Base-by-base conservation (phyloP, 2,113 vertebrate species). In the Enhydra lutris region DNA sequence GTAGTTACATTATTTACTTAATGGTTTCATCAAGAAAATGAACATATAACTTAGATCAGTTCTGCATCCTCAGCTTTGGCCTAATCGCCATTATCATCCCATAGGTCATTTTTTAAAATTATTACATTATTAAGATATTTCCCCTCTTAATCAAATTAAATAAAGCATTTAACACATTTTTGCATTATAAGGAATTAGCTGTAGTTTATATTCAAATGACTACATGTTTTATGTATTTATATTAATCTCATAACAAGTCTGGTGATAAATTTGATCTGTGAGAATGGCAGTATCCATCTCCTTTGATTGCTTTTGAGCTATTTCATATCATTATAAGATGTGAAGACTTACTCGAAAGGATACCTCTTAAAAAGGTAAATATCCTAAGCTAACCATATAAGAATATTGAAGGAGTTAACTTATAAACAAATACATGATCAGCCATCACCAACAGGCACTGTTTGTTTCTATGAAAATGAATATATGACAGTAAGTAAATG, bases 391-490 rank as follows among this genome's bases (percentile, higher is more conserved):
- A 85, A 78, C 0, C 21, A 88, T 96, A n/a, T 74, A 29, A 95
- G 61, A 12, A 65, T 18, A 50, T 36, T 93, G 52, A 14, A 34
- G 89, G 96, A 79, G 1, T 67, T 95, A 89, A 55, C 45, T 91
- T 4, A 71, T 67, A 96, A 57, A 29, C 0, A 88, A 98, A 96
- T 84, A 31, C 31, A 81, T 90, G 39, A 83, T 92, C 81, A 94
- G 0, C 65, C 95, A 57, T 95, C 29, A 9, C 39, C 84, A 92
- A 36, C 71, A 36, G 34, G 4, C 4, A 96, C 21, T 50, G 6
- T 3, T 10, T 94, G 61, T 92, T 97, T 97, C 71, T 92, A 13
- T 90, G 57, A 91, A 97, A 97, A 96, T 29, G 34, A 84, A 36
- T n/a, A 26, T 24, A 65, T 57, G 47, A 45, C 36, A 47, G 7